phyloP scores from a whole-genome alignment of 2,797 vertebrate species.

The Scyliorhinus canicula region DNA sequence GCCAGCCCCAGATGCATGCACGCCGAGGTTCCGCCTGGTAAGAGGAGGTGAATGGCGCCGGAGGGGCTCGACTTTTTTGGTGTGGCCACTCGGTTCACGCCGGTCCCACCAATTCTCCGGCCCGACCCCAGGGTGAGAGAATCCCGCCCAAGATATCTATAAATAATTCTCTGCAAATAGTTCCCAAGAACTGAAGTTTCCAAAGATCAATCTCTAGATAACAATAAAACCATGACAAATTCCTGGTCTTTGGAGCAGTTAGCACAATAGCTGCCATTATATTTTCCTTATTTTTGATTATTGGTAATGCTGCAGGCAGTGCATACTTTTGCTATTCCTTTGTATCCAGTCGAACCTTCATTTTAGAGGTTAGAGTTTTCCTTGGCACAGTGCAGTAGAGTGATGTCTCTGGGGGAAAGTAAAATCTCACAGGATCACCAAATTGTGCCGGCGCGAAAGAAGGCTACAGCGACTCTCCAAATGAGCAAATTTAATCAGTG shows the following conservation, averaged over 20 bases:
- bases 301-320: neutral
- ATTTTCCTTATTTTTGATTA: neutral
- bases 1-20: too few relatives aligned
- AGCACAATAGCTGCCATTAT: neutral
- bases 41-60: too few relatives aligned
- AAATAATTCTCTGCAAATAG: neutral
- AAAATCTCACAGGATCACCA: neutral
- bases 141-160: neutral
- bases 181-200: neutral
- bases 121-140: too few relatives aligned
- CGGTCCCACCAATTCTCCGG: too few relatives aligned
- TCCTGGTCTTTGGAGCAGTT: neutral
- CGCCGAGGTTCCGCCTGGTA: too few relatives aligned
- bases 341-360: neutral
- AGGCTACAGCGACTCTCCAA: too few relatives aligned
- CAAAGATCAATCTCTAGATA: neutral
- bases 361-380: neutral
- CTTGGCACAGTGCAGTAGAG: neutral
- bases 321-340: neutral
- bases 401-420: neutral
- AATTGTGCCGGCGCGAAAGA: too few relatives aligned
- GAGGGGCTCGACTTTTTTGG: too few relatives aligned
- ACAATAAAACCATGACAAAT: neutral
- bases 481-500: neutral
- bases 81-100: too few relatives aligned